These are phyloP conservation scores for Ips nitidus DNA, from an alignment of 1,140 invertebrate genomes.

Conservation along the genomic window DNA sequence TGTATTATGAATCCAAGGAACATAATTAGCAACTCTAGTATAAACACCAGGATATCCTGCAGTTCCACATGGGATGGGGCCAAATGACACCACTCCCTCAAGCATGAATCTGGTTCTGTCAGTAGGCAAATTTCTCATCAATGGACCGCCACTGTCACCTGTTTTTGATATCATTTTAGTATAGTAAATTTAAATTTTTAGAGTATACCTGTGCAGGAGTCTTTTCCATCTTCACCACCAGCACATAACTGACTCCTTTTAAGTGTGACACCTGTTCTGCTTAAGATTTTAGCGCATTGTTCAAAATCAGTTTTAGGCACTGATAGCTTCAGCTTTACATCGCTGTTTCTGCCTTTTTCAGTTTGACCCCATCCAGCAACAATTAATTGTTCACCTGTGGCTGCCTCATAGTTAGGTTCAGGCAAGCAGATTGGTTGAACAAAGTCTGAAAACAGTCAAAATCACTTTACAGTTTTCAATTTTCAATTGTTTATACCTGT, in stretches of 20 bases:
- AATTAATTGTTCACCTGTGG: slow-evolving; percentile 50
- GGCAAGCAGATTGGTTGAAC: slow-evolving; percentile 73
- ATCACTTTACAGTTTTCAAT: neutral
- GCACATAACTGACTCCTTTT: slow-evolving; percentile 61
- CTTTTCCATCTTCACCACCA: slow-evolving; percentile 62
- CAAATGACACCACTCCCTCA: slow-evolving; percentile 63
- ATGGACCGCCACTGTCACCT: slow-evolving; percentile 63
- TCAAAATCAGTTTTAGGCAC: slow-evolving; percentile 53
- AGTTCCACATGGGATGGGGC: slow-evolving; percentile 57
- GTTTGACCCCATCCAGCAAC: slow-evolving; percentile 70
- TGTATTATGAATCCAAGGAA: slow-evolving; percentile 59
- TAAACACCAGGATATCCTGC: slow-evolving; percentile 62
- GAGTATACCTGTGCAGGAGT: slow-evolving; percentile 61
- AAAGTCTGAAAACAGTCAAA: slow-evolving; percentile 45
- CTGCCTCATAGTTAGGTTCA: slow-evolving; percentile 38
- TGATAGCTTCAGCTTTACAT: slow-evolving; percentile 48
- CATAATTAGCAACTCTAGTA: slow-evolving; percentile 57
- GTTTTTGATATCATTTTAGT: neutral
- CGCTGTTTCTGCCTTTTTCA: slow-evolving; percentile 52
- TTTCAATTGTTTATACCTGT: slow-evolving; percentile 32
- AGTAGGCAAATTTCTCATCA: slow-evolving; percentile 51
- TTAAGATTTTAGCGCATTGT: slow-evolving; percentile 55
- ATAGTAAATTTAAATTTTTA: neutral
- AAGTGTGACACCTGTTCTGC: slow-evolving; percentile 49
- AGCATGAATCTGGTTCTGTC: slow-evolving; percentile 52